phyloP scores from a whole-genome alignment of 2,113 vertebrate genomes.

The Bos indicus region DNA sequence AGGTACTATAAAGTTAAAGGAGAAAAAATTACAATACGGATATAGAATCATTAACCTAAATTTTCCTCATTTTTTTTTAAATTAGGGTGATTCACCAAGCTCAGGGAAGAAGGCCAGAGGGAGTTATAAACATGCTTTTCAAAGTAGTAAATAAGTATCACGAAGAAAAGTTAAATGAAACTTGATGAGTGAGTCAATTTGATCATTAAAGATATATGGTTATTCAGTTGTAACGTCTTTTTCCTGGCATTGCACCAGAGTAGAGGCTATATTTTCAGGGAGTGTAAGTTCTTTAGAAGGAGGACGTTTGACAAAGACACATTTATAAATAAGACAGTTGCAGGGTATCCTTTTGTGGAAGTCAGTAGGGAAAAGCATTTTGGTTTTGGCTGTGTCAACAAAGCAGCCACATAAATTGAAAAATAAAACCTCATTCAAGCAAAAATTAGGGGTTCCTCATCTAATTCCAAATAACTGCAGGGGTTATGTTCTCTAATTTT shows the following conservation, averaged over 20 bases:
- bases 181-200: not conserved
- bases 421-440: not conserved
- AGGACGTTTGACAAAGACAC: not conserved
- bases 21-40: not conserved
- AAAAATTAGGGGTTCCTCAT: not conserved
- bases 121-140: not conserved
- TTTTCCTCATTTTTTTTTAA: not conserved
- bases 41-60: not conserved
- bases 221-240: not conserved
- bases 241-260: not conserved
- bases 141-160: not conserved
- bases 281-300: not conserved
- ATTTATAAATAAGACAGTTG: not conserved
- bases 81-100: not conserved
- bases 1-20: not conserved
- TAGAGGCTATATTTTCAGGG: not conserved
- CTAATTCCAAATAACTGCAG: not conserved
- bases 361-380: not conserved
- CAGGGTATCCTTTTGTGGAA: not conserved
- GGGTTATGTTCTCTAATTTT: not conserved
- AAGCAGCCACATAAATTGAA: not conserved
- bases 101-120: not conserved
- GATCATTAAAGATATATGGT: not conserved
- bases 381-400: conserved; percentile 9
- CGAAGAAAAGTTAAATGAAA: not conserved